Percentiles rank a stretch among this genome's conserved stretches.
Evolutionary conservation across 2,113 vertebrate species (phyloP).

Genomic region (Colistium nudipinnis): DNA sequence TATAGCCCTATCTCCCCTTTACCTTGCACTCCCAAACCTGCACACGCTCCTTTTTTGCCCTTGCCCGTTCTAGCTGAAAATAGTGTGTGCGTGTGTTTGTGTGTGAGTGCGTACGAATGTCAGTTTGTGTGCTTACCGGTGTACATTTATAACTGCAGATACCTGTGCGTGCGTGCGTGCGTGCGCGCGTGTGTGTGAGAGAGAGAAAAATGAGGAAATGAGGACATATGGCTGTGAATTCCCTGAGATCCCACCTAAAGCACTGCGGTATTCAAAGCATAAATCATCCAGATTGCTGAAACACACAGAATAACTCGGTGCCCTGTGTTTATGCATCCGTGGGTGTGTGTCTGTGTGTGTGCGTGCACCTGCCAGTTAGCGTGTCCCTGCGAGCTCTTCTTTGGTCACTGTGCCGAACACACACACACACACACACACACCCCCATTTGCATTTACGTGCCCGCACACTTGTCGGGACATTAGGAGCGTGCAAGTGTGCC

Average conservation of each 20-base stretch:
- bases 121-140: background rate
- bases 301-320: conserved; percentile 56
- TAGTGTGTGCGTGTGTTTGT: conserved; percentile 16
- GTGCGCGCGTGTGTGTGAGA: conserved; percentile 15
- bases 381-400: conserved; percentile 32
- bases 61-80: conserved; percentile 63
- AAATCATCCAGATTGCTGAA: conserved; percentile 76
- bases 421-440: too few relatives aligned
- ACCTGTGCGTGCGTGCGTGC: too few relatives aligned
- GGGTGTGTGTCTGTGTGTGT: conserved; percentile 30
- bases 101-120: conserved; percentile 20
- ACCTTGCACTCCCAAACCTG: conserved; percentile 44
- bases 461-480: conserved; percentile 35
- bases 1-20: conserved; percentile 28
- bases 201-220: conserved; percentile 47
- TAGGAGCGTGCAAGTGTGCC: conserved; percentile 27
- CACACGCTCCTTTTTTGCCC: conserved; percentile 52
- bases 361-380: conserved; percentile 1
- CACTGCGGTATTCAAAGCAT: conserved; percentile 71
- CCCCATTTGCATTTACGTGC: conserved; percentile 52
- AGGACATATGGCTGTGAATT: conserved; percentile 77
- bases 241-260: conserved; percentile 74
- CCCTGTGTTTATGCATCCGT: conserved; percentile 41
- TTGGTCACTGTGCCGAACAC: conserved; percentile 42
- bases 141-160: too few relatives aligned